Base-by-base conservation (phyloP, 2,113 vertebrate species). In the Cryptomyrus ogoouensis region DNA sequence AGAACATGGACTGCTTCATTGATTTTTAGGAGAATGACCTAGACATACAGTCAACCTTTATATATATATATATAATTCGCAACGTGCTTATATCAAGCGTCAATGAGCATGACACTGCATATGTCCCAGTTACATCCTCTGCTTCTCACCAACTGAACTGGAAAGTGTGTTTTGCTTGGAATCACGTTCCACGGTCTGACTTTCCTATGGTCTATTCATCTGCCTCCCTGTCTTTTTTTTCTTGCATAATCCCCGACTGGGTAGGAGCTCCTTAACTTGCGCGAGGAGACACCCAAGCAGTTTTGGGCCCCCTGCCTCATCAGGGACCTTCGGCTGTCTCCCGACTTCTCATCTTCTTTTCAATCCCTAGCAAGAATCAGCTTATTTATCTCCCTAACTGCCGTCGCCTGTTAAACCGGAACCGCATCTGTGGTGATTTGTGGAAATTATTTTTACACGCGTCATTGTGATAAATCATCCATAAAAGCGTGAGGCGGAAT, bases 381-480 rank as follows among this genome's bases (percentile, higher is more conserved):
- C 5, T 83, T 50, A 66, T 88, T 85, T 17, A 46, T 90, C 80
- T 77, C 24, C 39, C 5, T 58, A 50, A 35, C 58, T 49, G 70
- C 74, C 49, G 24, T 70, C 42, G 62, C 88, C 87, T 53, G 46
- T 87, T 91, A 91, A 86, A 87, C 91, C 49, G 39, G 91, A 90
- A 80, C 80, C 70, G 7, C 83, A 49, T 49, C 89, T 89, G 47
- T 21, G 27, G 58, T 46, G 80, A 89, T 89, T 74, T 89, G 89
- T 90, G 70, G 66, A 80, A 15, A 90, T 91, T 87, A 90, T 89
- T 87, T 89, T 62, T 80, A 53, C 74, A 44, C 19, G 21, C 10
- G 52, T 88, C 89, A 88, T 84, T 66, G 44, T 13, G 56, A 88
- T 24, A 62, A 90, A 58, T 80, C 88, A 87, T 12, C 62, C 13